Percentiles rank a stretch among this genome's conserved stretches.
Conservation (phyloP, 2,113 vertebrate species). For the Synodontis membranacea region DNA sequence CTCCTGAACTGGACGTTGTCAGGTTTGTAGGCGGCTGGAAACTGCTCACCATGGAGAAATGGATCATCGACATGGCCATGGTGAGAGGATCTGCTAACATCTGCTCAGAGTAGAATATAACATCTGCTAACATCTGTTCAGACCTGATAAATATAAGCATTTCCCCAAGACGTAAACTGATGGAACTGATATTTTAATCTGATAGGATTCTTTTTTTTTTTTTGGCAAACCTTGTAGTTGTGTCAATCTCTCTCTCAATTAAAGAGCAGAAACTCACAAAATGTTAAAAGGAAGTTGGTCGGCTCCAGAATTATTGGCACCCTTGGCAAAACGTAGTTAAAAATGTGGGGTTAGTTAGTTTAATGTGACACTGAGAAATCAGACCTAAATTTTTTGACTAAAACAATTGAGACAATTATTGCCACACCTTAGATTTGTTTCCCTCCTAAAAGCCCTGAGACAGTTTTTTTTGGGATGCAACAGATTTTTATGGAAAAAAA, state of each 20-base stretch:
- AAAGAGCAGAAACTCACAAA: background rate
- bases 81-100: conserved; percentile 60
- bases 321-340: background rate
- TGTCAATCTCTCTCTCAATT: background rate
- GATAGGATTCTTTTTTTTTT: background rate
- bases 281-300: background rate
- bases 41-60: conserved; percentile 79
- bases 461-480: too few relatives aligned
- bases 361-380: background rate
- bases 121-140: background rate
- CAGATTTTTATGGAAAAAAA: background rate
- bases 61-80: conserved; percentile 90
- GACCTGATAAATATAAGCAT: background rate
- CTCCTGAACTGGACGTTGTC: conserved; percentile 57
- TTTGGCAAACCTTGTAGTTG: background rate
- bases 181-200: background rate
- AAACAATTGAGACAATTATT: background rate
- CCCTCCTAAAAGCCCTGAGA: background rate
- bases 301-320: background rate
- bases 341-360: background rate
- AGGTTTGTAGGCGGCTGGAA: conserved; percentile 85
- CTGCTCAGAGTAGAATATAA: background rate
- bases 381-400: background rate
- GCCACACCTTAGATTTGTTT: background rate
- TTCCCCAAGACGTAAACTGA: background rate